Percentiles rank a stretch among this genome's conserved stretches.
These are phyloP conservation scores for Stylophora pistillata DNA, from an alignment of 64 coral and sea anemone species.

Conservation along the genomic window DNA sequence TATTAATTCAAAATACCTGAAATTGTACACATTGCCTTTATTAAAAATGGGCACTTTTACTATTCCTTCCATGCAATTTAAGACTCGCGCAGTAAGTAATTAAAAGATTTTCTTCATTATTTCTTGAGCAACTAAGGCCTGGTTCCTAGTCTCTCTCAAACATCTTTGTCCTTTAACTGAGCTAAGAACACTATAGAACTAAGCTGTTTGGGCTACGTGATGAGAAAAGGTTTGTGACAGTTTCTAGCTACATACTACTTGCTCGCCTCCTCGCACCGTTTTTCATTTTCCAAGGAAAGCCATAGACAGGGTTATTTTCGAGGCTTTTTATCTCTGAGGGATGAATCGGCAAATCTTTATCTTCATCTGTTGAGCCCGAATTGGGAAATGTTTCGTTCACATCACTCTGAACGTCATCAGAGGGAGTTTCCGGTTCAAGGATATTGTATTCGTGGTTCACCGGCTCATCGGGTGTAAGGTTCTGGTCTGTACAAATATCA, in stretches of 20 bases:
- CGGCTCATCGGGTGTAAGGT: not conserved
- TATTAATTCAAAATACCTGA: no score
- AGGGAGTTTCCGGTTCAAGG: slow-evolving; percentile 9
- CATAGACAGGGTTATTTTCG: not conserved
- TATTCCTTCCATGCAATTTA: no score
- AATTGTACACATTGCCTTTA: no score
- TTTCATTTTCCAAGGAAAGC: not conserved
- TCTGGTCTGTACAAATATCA: not conserved
- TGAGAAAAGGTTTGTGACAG: not conserved
- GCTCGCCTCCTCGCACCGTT: not conserved
- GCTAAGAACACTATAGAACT: no score
- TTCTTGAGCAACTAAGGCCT: no score
- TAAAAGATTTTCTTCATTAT: no score
- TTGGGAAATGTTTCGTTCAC: not conserved
- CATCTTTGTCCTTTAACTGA: no score
- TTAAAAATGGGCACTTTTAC: no score
- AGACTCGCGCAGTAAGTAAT: no score
- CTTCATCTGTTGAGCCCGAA: not conserved
- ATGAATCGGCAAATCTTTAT: not conserved
- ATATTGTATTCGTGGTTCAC: slow-evolving; percentile 15
- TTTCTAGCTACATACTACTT: not conserved
- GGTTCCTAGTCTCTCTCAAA: no score
- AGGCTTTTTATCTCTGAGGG: not conserved
- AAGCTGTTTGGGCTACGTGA: not conserved
- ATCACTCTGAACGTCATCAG: not conserved